These are phyloP conservation scores for Catharus fuscescens DNA, from an alignment of 2,113 vertebrate species.

Conservation along the genomic window DNA sequence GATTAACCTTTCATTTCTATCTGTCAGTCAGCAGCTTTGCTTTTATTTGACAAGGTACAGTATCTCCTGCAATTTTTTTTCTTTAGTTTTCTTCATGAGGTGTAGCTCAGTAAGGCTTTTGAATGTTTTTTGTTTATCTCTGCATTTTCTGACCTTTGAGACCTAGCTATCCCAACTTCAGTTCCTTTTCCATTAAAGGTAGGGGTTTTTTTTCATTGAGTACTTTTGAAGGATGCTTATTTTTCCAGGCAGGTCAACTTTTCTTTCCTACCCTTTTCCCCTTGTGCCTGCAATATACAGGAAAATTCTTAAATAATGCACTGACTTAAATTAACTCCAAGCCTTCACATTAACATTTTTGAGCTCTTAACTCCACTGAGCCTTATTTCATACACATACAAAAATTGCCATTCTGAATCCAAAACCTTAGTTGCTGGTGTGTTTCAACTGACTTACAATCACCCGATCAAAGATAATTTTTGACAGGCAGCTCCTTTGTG, in stretches of 20 bases:
- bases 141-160: conserved; percentile 16
- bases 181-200: neutral
- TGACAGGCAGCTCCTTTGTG: neutral
- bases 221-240: neutral
- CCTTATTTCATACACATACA: neutral
- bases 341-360: neutral
- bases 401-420: neutral
- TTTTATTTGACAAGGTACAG: neutral
- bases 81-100: neutral
- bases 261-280: neutral
- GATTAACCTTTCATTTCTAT: conserved; percentile 7
- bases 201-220: neutral
- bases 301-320: conserved; percentile 29
- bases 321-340: neutral
- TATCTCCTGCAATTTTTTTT: neutral
- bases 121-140: neutral
- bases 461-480: neutral
- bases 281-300: neutral
- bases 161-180: neutral
- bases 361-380: neutral
- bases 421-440: neutral
- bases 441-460: neutral
- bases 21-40: neutral
- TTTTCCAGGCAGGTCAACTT: neutral
- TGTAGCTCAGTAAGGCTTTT: neutral